Base-by-base conservation (phyloP, 2,797 vertebrate genomes). In the Ataeniobius toweri region DNA sequence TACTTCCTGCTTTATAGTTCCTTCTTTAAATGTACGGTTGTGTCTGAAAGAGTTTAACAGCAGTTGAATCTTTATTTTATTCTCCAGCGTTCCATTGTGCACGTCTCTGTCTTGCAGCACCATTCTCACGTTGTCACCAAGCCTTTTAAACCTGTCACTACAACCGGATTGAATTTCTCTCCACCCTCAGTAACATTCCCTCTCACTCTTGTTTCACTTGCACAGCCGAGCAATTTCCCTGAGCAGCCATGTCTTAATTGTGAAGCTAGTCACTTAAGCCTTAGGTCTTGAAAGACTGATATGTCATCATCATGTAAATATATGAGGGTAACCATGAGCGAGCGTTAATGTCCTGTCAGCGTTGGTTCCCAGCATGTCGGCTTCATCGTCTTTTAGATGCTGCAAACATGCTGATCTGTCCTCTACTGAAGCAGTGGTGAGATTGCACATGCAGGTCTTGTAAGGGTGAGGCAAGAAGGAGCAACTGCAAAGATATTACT, bases 191-290 rank as follows among this genome's bases (percentile, higher is more conserved):
- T n/a, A 39, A 65, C 39, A 44, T 69, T 46, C 24, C 41, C 67
- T 69, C 41, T 46, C 67, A 69, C 5, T 69, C 24, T 26, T n/a
- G 41, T 69, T 69, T 69, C 24, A 48, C 41, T 69, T 69, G 24
- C 24, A 69, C 67, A 48, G 24, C 67, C 13, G 26, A 46, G 44
- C 41, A 46, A 46, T 46, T 69, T 69, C 67, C 39, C 67, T 16
- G 24, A 84, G 84, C 75, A 55, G 70, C 77, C 83, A 6, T 88
- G 56, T 82, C 76, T 84, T 79, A 83, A 87, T 93, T 88, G 82
- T 92, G 85, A 73, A 90, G 78, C 75, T 28, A n/a, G 55, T 55
- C 9, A 10, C 86, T 89, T 86, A 82, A 72, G 63, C 78, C 67
- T 68, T 14, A 28, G 28, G 76, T 65, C 41, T 73, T 1, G 1